Percentiles rank a stretch among this genome's conserved stretches.
Conservation (phyloP, 2,888 invertebrate genomes). For the Cheilosia impressa region DNA sequence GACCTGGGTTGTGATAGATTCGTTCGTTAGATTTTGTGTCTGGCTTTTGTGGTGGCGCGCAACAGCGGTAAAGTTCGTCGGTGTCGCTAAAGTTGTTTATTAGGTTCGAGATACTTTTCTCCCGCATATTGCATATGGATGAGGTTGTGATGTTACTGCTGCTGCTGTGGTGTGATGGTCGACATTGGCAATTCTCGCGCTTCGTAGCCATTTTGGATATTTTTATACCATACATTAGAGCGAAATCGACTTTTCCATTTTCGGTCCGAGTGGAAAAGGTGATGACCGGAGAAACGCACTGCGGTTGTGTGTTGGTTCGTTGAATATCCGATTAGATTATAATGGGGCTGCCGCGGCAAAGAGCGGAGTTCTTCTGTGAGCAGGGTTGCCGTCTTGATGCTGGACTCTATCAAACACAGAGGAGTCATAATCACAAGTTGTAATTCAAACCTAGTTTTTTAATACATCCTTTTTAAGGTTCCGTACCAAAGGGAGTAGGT, state of each 20-base stretch:
- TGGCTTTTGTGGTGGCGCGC: slow-evolving; percentile 17
- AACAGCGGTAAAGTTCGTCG: slow-evolving; percentile 58
- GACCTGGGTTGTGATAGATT: slow-evolving; percentile 59
- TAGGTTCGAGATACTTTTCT: slow-evolving; percentile 65
- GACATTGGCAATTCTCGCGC: slow-evolving; percentile 44
- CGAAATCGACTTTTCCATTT: slow-evolving; percentile 71
- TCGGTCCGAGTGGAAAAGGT: slow-evolving; percentile 63
- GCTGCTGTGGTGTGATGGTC: slow-evolving; percentile 31
- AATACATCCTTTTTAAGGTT: no score
- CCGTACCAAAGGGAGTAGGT: no score
- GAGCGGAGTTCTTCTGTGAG: background rate
- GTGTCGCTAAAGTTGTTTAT: slow-evolving; percentile 71
- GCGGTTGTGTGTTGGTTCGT: slow-evolving; percentile 30
- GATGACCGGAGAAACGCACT: slow-evolving; percentile 68
- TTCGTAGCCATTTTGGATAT: slow-evolving; percentile 36
- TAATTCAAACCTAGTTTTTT: no score
- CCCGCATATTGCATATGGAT: slow-evolving; percentile 75
- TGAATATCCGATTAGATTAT: slow-evolving; percentile 63
- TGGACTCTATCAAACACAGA: no score
- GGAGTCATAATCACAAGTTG: no score
- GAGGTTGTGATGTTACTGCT: slow-evolving; percentile 22
- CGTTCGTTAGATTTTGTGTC: slow-evolving; percentile 61
- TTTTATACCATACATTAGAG: slow-evolving; percentile 65
- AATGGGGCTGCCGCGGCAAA: no score
- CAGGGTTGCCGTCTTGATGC: slow-evolving; percentile 36